A percentile compares a stretch with the other conserved stretches of the same genome.
These are phyloP conservation scores for Physella acuta DNA, from an alignment of 1,140 invertebrate species.

Conservation along the genomic window DNA sequence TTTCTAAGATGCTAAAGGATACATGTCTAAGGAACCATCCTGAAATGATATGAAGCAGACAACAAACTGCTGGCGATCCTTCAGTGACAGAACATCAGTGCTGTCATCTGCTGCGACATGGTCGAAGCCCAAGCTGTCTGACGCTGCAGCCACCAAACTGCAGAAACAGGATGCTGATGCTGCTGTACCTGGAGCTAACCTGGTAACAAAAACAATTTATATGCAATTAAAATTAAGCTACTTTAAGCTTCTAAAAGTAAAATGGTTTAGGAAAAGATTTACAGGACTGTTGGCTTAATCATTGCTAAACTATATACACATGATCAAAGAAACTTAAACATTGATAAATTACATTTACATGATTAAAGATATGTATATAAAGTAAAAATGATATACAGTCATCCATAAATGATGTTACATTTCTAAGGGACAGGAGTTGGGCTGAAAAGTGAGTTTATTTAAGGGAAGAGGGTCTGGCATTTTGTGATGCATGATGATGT, in stretches of 20 bases:
- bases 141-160: constrained; percentile 20
- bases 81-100: background rate
- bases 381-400: too few relatives aligned
- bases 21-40: constrained; percentile 32
- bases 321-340: too few relatives aligned
- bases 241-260: background rate
- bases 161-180: constrained; percentile 31
- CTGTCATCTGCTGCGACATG: constrained; percentile 3
- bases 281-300: too few relatives aligned
- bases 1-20: constrained; percentile 25
- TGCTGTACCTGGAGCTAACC: background rate
- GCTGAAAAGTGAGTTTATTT: background rate
- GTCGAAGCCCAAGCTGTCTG: constrained; percentile 10
- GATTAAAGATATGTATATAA: too few relatives aligned
- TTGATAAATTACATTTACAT: too few relatives aligned
- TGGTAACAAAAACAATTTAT: background rate
- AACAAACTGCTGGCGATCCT: constrained; percentile 25
- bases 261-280: background rate
- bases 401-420: too few relatives aligned
- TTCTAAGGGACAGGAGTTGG: too few relatives aligned
- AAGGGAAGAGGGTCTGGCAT: too few relatives aligned
- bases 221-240: background rate
- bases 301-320: too few relatives aligned
- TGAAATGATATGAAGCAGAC: constrained; percentile 33
- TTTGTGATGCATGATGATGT: background rate